Evolutionary conservation across 2,888 invertebrate genomes (phyloP).

Genomic region (Sepioteuthis lessoniana): DNA sequence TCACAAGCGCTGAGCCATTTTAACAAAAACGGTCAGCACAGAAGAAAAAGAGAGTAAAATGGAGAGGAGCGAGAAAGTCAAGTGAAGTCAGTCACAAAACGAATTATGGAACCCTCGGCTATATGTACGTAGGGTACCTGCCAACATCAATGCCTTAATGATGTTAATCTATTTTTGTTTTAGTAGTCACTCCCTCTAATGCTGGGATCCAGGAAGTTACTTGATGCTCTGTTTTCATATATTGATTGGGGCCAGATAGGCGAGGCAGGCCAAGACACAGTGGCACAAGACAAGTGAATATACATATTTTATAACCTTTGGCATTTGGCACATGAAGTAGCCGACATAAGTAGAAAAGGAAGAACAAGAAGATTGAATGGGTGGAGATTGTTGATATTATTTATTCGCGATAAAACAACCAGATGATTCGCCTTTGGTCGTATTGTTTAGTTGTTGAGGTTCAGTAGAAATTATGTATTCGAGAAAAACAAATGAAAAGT

Average conservation of each 20-base stretch:
- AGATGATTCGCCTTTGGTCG: neutral
- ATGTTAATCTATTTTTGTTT: neutral
- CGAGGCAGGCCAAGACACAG: neutral
- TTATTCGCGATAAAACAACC: neutral
- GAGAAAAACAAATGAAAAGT: neutral
- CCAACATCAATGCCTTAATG: neutral
- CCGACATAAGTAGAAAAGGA: neutral
- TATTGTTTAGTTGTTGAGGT: neutral
- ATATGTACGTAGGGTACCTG: neutral
- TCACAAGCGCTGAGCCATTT: neutral
- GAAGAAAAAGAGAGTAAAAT: neutral
- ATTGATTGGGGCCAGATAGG: neutral
- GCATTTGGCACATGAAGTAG: neutral
- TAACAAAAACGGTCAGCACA: neutral
- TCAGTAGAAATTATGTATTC: neutral
- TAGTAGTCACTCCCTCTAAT: neutral
- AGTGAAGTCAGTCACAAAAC: neutral
- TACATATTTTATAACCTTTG: neutral
- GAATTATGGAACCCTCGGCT: neutral
- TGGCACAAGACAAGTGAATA: slow-evolving; percentile 9
- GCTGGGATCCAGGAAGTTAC: neutral
- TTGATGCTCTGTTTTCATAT: neutral
- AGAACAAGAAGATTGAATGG: neutral
- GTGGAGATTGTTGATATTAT: neutral
- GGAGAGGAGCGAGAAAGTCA: neutral